A percentile compares a stretch with the other conserved stretches of the same genome.
Conservation (phyloP, 2,113 vertebrate species). For the Leptodactylus fuscus region DNA sequence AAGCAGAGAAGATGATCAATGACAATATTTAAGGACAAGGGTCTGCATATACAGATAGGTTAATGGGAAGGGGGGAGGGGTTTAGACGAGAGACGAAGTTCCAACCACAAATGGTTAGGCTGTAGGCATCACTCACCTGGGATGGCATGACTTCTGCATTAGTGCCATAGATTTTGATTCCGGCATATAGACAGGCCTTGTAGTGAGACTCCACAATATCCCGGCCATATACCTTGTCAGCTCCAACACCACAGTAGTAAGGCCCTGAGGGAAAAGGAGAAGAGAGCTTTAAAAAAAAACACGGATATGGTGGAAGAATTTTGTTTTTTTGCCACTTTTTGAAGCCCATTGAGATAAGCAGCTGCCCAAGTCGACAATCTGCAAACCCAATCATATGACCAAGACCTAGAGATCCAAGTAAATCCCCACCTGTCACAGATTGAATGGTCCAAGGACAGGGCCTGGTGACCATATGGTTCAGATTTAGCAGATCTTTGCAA, state of each 20-base stretch:
- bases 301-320: too few species aligned
- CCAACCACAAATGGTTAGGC: neutral
- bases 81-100: too few species aligned
- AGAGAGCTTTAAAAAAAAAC: neutral
- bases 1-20: neutral
- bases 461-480: neutral
- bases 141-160: slow-evolving; percentile 84
- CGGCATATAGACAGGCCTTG: slow-evolving; percentile 81
- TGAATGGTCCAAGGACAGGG: too few species aligned
- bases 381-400: too few species aligned
- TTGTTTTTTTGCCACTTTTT: too few species aligned
- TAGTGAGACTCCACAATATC: slow-evolving; percentile 85
- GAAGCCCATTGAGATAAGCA: too few species aligned
- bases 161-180: slow-evolving; percentile 78
- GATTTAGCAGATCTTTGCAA: neutral
- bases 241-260: slow-evolving; percentile 87
- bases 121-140: slow-evolving; percentile 70
- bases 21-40: too few species aligned
- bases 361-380: too few species aligned
- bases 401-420: too few species aligned
- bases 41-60: too few species aligned
- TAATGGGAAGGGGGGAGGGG: too few species aligned
- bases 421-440: too few species aligned
- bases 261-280: slow-evolving; percentile 73
- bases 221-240: slow-evolving; percentile 79